phyloP scores from a whole-genome alignment of 2,113 vertebrate species.

The Brachypodius melanocephalos region DNA sequence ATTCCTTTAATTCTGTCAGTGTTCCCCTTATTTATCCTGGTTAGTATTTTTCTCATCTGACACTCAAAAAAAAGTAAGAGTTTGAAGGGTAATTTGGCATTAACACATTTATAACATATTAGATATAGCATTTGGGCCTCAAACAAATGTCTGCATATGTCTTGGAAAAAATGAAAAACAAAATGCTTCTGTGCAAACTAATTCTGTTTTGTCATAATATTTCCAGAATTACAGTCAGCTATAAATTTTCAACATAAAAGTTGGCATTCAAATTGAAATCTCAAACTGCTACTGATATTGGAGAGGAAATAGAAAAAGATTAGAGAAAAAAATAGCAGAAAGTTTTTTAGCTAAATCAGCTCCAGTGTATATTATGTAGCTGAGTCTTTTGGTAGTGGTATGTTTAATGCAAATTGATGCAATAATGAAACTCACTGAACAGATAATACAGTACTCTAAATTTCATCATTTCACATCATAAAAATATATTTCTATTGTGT shows the following conservation, averaged over 20 bases:
- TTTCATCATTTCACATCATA: neutral
- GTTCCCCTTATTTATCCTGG: neutral
- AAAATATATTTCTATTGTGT: neutral
- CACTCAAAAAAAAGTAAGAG: neutral
- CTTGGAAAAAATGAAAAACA: neutral
- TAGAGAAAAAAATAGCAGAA: neutral
- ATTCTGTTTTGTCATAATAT: neutral
- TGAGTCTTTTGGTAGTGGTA: neutral
- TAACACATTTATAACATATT: neutral
- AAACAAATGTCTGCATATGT: neutral
- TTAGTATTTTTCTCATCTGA: neutral
- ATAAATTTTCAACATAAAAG: slow-evolving; percentile 8
- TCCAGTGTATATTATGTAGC: neutral
- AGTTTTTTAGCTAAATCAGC: neutral
- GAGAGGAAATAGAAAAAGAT: neutral
- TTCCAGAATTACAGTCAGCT: slow-evolving; percentile 4
- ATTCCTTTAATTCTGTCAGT: neutral
- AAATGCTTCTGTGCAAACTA: neutral
- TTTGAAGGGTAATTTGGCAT: neutral
- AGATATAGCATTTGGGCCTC: neutral
- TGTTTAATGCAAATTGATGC: neutral
- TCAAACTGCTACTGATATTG: neutral
- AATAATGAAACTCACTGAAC: neutral
- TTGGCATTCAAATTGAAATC: neutral
- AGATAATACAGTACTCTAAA: neutral